Base-by-base conservation (phyloP, 2,797 vertebrate species). In the Enoplosus armatus region DNA sequence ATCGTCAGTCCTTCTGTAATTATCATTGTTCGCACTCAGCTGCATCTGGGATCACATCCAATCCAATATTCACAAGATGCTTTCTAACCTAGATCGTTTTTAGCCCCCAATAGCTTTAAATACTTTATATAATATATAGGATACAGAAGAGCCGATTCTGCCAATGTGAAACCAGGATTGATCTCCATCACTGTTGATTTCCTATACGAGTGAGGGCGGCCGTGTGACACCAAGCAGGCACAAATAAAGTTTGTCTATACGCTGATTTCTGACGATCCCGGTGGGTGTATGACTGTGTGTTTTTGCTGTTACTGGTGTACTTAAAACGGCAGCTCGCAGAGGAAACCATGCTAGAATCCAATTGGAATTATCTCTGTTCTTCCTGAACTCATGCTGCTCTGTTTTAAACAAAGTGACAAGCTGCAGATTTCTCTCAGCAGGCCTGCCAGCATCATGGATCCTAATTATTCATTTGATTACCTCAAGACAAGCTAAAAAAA, bases 391-490 rank as follows among this genome's bases (percentile, higher is more conserved):
- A 47, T 2, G 65, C 76, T 77, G 71, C 59, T 64, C 48, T 64
- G 29, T 66, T 80, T 81, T 24, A 59, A 59, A 54, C n/a, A 41
- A 71, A 53, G 74, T 50, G 77, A 80, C 27, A 72, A 33, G 68
- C 65, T 64, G 69, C 55, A 77, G 72, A 75, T 77, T 82, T 69
- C 65, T 77, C 70, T 59, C 60, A 64, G 79, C 87, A 83, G 75
- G 68, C 48, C 63, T 66, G 75, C 59, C 48, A 54, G 47, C 35
- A 33, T 72, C 27, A 15, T 11, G 64, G 66, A 65, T 64, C 29
- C 74, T 53, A 87, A 81, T 86, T 71, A 79, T 72, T 69, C 37
- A 55, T 85, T 80, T 73, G 60, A 78, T 85, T 66, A 66, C 1
- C 35, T n/a, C 26, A 59, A 79, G 37, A 72, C 51, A 22, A 72